These are phyloP conservation scores for Ameiurus melas DNA, from an alignment of 2,113 vertebrate species.

Conservation along the genomic window DNA sequence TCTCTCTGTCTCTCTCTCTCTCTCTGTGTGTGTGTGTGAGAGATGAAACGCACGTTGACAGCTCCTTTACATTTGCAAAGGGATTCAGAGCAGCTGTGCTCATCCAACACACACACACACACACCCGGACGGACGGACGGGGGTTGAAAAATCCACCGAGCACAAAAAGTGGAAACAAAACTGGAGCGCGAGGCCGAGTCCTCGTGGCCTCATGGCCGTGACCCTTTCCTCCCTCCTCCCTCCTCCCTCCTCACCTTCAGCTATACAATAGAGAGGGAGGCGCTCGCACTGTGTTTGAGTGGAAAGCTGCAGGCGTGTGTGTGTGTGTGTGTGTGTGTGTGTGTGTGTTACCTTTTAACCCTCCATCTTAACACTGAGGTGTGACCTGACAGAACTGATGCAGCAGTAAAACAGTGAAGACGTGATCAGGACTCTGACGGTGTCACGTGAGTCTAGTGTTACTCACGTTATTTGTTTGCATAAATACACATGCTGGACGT, in stretches of 20 bases:
- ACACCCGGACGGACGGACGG: slow-evolving; percentile 44
- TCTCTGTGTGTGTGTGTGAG: slow-evolving; percentile 56
- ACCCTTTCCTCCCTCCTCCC: slow-evolving; percentile 47
- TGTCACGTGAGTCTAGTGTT: not conserved
- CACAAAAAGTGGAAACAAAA: slow-evolving; percentile 78
- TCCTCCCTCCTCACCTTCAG: slow-evolving; percentile 65
- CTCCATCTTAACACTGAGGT: not conserved
- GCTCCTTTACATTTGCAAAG: slow-evolving; percentile 99
- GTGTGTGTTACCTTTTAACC: slow-evolving; percentile 37
- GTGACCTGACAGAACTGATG: not conserved
- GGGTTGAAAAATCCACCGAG: slow-evolving; percentile 91
- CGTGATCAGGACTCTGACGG: not conserved
- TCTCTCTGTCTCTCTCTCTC: not conserved
- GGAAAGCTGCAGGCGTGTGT: slow-evolving; percentile 18
- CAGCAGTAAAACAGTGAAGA: not conserved
- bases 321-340: slow-evolving; percentile 52
- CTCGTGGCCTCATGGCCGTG: slow-evolving; percentile 57
- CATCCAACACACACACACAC: slow-evolving; percentile 73
- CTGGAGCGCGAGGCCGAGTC: slow-evolving; percentile 68
- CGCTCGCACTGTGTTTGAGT: slow-evolving; percentile 66
- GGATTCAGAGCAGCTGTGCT: slow-evolving; percentile 98
- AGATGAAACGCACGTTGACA: slow-evolving; percentile 99
- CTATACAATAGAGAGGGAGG: slow-evolving; percentile 82
- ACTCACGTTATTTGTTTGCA: too few species aligned
- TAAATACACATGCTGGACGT: too few species aligned